A percentile compares a stretch with the other conserved stretches of the same genome.
phyloP scores from a whole-genome alignment of 2,113 vertebrate species.

The Cnemophilus loriae region DNA sequence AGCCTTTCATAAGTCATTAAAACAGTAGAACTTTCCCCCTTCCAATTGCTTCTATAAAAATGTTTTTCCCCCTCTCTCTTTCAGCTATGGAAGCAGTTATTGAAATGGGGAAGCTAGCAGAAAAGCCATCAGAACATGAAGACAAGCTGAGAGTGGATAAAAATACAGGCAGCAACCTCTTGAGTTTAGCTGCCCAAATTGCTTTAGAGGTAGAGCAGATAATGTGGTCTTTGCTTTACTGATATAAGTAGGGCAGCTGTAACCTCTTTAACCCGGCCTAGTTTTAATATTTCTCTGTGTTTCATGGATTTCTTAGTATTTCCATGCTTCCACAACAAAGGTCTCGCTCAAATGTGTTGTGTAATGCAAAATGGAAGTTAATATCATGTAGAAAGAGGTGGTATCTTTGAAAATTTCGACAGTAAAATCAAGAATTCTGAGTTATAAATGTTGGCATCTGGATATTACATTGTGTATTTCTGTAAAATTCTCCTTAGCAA shows the following conservation, averaged over 20 bases:
- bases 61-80: neutral
- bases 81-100: conserved; percentile 78
- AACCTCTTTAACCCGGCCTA: neutral
- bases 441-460: neutral
- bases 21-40: neutral
- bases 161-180: conserved; percentile 68
- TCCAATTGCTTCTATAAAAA: neutral
- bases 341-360: neutral
- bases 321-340: neutral
- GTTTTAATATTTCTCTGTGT: neutral
- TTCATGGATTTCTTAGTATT: neutral
- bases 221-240: neutral
- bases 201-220: conserved; percentile 82
- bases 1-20: neutral
- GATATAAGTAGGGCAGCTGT: neutral
- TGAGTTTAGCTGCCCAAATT: conserved; percentile 85
- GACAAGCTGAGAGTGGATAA: conserved; percentile 61
- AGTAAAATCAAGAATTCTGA: neutral
- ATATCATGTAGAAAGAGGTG: neutral
- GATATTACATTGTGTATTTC: neutral
- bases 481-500: neutral
- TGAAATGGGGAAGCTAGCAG: conserved; percentile 71
- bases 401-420: neutral
- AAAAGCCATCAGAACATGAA: conserved; percentile 19
- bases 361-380: neutral